A percentile compares a stretch with the other conserved stretches of the same genome.
These are phyloP conservation scores for Anastrepha obliqua DNA, from an alignment of 1,140 invertebrate genomes.

Conservation along the genomic window DNA sequence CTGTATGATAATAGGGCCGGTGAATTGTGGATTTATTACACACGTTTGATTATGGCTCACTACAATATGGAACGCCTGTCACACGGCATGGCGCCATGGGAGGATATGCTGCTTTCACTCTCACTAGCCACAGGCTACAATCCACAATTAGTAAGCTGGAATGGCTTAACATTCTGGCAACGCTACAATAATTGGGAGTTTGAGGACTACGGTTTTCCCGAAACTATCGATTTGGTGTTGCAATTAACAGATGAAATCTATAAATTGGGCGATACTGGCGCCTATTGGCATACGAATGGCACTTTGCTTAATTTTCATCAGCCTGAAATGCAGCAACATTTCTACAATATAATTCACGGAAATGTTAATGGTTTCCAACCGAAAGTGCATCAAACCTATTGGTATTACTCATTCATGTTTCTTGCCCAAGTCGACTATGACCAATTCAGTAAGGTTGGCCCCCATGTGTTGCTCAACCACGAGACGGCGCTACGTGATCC, in stretches of 20 bases:
- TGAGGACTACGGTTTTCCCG: slow-evolving; percentile 68
- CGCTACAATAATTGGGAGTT: slow-evolving; percentile 75
- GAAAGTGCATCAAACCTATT: slow-evolving; percentile 68
- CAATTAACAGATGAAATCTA: slow-evolving; percentile 78
- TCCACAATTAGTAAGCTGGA: slow-evolving; percentile 77
- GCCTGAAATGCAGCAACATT: slow-evolving; percentile 74
- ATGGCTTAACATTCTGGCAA: slow-evolving; percentile 78
- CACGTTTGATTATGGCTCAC: slow-evolving; percentile 78
- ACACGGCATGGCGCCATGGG: slow-evolving; percentile 77
- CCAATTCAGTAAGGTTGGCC: slow-evolving; percentile 69
- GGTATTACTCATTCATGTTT: slow-evolving; percentile 68
- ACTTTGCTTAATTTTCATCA: slow-evolving; percentile 56
- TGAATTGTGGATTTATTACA: slow-evolving; percentile 77
- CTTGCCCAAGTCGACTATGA: slow-evolving; percentile 62
- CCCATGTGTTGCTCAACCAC: slow-evolving; percentile 72
- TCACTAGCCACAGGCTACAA: slow-evolving; percentile 77
- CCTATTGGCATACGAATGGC: slow-evolving; percentile 63
- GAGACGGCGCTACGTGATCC: slow-evolving; percentile 79
- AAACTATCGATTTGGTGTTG: slow-evolving; percentile 72
- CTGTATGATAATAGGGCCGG: slow-evolving; percentile 75
- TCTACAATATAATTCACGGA: slow-evolving; percentile 77
- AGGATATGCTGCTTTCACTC: slow-evolving; percentile 75
- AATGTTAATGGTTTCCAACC: slow-evolving; percentile 74
- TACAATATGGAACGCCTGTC: slow-evolving; percentile 79
- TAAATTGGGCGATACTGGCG: slow-evolving; percentile 71